Conservation (phyloP, 1,140 invertebrate species). For the Trinorchestia longiramus region DNA sequence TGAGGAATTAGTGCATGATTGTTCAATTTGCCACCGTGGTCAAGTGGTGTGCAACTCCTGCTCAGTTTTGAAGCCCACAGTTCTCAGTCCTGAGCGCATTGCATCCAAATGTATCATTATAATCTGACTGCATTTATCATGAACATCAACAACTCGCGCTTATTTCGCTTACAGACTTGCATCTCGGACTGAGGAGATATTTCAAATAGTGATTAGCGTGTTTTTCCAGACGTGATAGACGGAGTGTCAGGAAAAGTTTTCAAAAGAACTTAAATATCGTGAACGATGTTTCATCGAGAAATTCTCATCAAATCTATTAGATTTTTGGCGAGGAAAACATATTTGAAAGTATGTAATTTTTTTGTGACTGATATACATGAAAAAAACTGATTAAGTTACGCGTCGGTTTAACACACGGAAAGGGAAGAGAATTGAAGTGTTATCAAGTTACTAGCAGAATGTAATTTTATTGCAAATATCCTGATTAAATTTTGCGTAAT, state of each 20-base stretch:
- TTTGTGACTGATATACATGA: not conserved
- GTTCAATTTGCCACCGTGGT: too few species aligned
- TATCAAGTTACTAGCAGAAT: not conserved
- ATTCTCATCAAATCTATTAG: not conserved
- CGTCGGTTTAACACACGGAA: not conserved
- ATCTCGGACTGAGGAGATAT: too few species aligned
- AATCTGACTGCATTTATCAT: too few species aligned
- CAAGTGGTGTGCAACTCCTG: too few species aligned
- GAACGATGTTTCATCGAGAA: not conserved
- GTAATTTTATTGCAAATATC: not conserved
- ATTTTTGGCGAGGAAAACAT: not conserved
- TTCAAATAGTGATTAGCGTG: too few species aligned
- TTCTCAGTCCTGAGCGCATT: too few species aligned
- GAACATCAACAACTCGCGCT: too few species aligned
- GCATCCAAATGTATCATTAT: too few species aligned
- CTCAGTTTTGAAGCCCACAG: too few species aligned
- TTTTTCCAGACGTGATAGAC: not conserved
- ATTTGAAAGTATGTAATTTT: not conserved
- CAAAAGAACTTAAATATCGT: not conserved
- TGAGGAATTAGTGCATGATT: too few species aligned
- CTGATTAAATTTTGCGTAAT: constrained; percentile 45
- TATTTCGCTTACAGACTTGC: too few species aligned
- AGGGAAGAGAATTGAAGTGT: not conserved
- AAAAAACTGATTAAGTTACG: not conserved
- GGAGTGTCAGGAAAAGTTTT: not conserved